Evolutionary conservation across 64 coral and sea anemone species (phyloP).

Genomic region (Actinia equina): DNA sequence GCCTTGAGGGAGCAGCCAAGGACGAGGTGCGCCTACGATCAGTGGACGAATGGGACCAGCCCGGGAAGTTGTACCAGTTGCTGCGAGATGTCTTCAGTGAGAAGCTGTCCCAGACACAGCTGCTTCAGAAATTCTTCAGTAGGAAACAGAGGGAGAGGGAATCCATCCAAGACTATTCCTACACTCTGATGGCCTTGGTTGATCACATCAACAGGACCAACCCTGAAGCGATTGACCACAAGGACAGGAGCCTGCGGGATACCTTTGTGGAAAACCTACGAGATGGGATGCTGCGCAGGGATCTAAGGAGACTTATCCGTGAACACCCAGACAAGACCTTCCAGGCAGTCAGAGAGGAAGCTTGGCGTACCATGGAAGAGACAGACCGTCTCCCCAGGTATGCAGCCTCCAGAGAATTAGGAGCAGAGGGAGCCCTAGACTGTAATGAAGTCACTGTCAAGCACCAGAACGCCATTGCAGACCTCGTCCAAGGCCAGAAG

Average conservation of each 20-base stretch:
- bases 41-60: not conserved
- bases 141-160: constrained; percentile 27
- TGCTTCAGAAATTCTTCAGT: constrained; percentile 32
- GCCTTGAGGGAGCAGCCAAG: constrained; percentile 19
- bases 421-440: too few relatives aligned
- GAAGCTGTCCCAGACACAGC: constrained; percentile 34
- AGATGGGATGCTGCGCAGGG: not conserved
- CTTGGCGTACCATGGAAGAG: too few relatives aligned
- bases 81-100: constrained; percentile 30
- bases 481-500: too few relatives aligned
- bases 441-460: too few relatives aligned
- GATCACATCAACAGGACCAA: not conserved
- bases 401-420: too few relatives aligned
- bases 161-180: constrained; percentile 37
- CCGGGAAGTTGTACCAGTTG: constrained; percentile 4
- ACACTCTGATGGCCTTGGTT: constrained; percentile 37
- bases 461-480: too few relatives aligned
- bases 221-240: not conserved
- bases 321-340: too few relatives aligned
- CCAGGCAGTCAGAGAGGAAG: too few relatives aligned
- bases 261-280: not conserved
- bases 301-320: too few relatives aligned
- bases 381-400: too few relatives aligned
- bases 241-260: constrained; percentile 40
- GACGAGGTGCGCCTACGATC: constrained; percentile 34